phyloP scores from a whole-genome alignment of 2,888 invertebrate species.

The Drosophila multiciliata region DNA sequence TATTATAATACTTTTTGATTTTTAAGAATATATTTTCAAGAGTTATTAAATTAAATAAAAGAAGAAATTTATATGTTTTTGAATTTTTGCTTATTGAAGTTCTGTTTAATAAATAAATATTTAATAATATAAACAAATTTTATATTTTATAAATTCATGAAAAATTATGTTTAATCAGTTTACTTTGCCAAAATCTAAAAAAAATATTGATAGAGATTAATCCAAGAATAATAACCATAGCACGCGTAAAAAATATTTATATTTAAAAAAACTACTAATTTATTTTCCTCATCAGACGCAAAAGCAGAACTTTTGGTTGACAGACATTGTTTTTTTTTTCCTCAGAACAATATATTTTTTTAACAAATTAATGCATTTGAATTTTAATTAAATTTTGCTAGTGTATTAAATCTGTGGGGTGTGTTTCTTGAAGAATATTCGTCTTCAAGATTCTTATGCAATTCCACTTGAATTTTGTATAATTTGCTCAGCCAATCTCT shows the following conservation, averaged over 20 bases:
- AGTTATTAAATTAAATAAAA: too few relatives aligned
- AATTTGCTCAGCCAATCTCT: constrained; percentile 1
- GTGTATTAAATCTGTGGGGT: neutral
- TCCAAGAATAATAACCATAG: neutral
- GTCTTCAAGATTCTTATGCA: neutral
- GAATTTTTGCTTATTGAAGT: neutral
- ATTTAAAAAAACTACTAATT: neutral
- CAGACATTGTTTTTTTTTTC: too few relatives aligned
- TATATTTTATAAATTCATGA: neutral
- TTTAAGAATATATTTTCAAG: neutral
- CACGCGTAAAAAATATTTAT: neutral
- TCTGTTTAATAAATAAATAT: neutral
- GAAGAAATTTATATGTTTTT: neutral
- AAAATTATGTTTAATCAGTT: neutral
- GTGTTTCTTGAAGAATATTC: neutral
- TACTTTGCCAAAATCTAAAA: neutral
- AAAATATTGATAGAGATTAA: neutral
- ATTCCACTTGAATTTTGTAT: neutral
- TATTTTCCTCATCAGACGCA: neutral
- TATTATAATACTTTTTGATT: neutral
- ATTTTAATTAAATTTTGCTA: neutral
- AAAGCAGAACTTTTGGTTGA: neutral
- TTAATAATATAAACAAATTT: neutral
- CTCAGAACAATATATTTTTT: too few relatives aligned
- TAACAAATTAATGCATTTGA: too few relatives aligned